Percentiles rank a stretch among this genome's conserved stretches.
phyloP scores from a whole-genome alignment of 2,113 vertebrate genomes.

The Triplophysa siluroides region DNA sequence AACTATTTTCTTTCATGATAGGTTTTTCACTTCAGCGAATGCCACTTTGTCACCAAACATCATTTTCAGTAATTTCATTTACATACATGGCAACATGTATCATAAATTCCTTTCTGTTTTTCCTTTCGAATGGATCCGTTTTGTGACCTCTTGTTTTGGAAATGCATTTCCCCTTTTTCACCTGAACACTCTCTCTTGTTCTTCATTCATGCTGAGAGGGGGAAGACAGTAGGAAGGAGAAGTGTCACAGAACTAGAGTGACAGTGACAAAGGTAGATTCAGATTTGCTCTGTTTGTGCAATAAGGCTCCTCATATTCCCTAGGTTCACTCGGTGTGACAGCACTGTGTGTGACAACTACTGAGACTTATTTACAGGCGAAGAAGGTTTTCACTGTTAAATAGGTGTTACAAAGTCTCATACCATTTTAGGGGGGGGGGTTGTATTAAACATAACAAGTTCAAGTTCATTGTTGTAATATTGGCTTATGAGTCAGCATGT shows the following conservation, averaged over 20 bases:
- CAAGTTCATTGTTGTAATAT: background rate
- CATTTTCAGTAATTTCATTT: too few relatives aligned
- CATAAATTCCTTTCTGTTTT: background rate
- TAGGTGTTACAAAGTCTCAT: background rate
- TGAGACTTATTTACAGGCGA: slow-evolving; percentile 33
- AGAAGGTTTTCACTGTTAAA: slow-evolving; percentile 7
- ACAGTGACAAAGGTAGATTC: slow-evolving; percentile 39
- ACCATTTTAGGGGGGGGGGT: background rate
- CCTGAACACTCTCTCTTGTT: background rate
- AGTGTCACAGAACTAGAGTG: slow-evolving; percentile 27
- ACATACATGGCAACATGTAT: background rate
- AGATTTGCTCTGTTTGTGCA: slow-evolving; percentile 31
- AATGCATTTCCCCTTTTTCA: slow-evolving; percentile 19
- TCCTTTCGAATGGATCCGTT: background rate
- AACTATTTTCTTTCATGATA: too few relatives aligned
- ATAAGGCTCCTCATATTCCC: slow-evolving; percentile 40
- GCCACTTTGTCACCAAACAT: too few relatives aligned
- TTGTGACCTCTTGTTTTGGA: slow-evolving; percentile 16
- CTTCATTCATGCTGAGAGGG: slow-evolving; percentile 17
- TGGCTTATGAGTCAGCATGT: background rate
- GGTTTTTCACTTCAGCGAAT: too few relatives aligned
- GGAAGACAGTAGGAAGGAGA: slow-evolving; percentile 16
- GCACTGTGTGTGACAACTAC: slow-evolving; percentile 8
- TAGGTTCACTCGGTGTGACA: slow-evolving; percentile 11
- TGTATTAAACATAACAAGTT: background rate